A percentile compares a stretch with the other conserved stretches of the same genome.
These are phyloP conservation scores for Rostratula benghalensis DNA, from an alignment of 2,113 vertebrate genomes.

Conservation along the genomic window DNA sequence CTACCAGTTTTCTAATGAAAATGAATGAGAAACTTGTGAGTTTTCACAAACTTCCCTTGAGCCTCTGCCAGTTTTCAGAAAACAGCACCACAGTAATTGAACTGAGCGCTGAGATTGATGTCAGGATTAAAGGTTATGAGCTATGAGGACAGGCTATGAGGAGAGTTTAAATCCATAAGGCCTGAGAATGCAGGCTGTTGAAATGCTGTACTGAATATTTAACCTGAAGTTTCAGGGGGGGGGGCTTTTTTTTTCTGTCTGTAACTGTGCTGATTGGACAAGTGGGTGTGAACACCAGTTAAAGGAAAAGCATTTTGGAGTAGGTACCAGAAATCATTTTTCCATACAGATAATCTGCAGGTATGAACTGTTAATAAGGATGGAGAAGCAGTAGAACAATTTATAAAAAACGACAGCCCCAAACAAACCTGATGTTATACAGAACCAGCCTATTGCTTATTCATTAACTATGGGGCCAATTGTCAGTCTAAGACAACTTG, in stretches of 20 bases:
- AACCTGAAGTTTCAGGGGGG: background rate
- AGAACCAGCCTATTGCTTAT: background rate
- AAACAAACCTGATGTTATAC: background rate
- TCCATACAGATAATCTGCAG: background rate
- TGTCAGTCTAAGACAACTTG: background rate
- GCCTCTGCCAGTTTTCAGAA: slow-evolving; percentile 30
- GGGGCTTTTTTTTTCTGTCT: background rate
- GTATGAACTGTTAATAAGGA: background rate
- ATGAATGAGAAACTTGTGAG: slow-evolving; percentile 45
- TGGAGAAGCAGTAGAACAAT: background rate
- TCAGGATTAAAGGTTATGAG: slow-evolving; percentile 66
- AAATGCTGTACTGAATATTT: slow-evolving; percentile 36
- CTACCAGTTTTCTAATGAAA: slow-evolving; percentile 64
- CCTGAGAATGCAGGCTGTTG: slow-evolving; percentile 9
- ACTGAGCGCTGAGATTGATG: slow-evolving; percentile 35
- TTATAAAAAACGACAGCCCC: background rate
- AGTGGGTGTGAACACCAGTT: slow-evolving; percentile 34
- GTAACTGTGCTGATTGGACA: slow-evolving; percentile 57
- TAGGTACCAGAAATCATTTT: background rate
- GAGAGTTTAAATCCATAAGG: slow-evolving; percentile 39
- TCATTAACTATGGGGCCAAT: background rate
- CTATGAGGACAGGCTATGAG: slow-evolving; percentile 46
- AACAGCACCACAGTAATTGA: slow-evolving; percentile 47
- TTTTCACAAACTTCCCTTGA: slow-evolving; percentile 52
- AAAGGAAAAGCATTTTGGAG: slow-evolving; percentile 23